Conservation (phyloP, 2,888 invertebrate genomes). For the Chrysodeixis includens region DNA sequence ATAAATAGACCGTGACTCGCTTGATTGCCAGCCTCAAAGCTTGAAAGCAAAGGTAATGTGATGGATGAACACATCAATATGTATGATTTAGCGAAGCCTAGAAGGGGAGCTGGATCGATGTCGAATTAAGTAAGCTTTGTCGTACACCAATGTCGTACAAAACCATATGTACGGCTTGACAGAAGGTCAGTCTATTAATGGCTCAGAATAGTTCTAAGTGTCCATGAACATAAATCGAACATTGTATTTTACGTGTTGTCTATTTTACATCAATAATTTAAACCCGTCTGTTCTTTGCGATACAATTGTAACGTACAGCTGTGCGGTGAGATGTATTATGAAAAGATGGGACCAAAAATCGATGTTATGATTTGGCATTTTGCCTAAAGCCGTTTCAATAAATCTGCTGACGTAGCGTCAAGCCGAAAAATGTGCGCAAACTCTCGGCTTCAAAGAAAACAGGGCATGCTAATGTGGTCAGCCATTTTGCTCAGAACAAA, state of each 20-base stretch:
- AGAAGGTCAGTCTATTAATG: too few relatives aligned
- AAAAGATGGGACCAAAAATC: background rate
- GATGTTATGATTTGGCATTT: background rate
- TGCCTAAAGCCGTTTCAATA: slow-evolving; percentile 14
- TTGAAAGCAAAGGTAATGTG: background rate
- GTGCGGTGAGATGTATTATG: background rate
- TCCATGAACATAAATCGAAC: too few relatives aligned
- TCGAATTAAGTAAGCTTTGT: background rate
- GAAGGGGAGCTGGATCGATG: background rate
- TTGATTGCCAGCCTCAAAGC: background rate
- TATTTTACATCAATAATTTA: too few relatives aligned
- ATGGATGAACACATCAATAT: background rate
- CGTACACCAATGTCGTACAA: too few relatives aligned
- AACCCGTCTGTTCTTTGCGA: background rate
- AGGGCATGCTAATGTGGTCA: slow-evolving; percentile 13
- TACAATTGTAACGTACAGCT: too few relatives aligned
- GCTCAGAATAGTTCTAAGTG: too few relatives aligned
- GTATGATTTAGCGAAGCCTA: background rate
- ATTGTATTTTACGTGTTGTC: too few relatives aligned
- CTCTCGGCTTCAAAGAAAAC: slow-evolving; percentile 20
- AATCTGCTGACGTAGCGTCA: slow-evolving; percentile 30
- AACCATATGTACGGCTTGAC: too few relatives aligned
- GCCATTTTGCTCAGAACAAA: background rate
- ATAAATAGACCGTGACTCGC: too few relatives aligned
- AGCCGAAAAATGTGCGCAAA: slow-evolving; percentile 30